Conservation (phyloP, 2,113 vertebrate genomes). For the Gymnorhina tibicen region DNA sequence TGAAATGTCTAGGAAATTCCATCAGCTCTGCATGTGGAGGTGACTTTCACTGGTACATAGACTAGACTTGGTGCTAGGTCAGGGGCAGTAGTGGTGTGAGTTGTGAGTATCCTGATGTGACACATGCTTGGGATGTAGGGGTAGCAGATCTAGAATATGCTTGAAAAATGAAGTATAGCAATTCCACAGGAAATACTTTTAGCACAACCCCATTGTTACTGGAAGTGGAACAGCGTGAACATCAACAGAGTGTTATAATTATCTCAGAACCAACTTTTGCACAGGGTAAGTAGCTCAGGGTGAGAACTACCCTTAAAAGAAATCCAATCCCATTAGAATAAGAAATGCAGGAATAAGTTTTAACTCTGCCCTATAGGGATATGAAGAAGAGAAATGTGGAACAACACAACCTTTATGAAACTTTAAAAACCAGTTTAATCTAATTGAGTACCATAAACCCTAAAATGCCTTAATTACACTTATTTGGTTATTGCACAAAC, state of each 20-base stretch:
- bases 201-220: neutral
- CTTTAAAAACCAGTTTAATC: neutral
- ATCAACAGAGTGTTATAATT: neutral
- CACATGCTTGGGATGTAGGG: neutral
- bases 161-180: neutral
- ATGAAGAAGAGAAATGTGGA: neutral
- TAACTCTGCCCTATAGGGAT: neutral
- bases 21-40: neutral
- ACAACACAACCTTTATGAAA: neutral
- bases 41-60: neutral
- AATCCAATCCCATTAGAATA: neutral
- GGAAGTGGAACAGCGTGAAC: neutral
- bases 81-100: neutral
- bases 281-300: neutral
- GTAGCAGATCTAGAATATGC: neutral
- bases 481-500: neutral
- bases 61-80: neutral
- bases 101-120: neutral
- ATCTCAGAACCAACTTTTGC: neutral
- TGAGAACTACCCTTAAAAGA: neutral
- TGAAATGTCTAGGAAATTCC: neutral
- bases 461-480: conserved; percentile 4
- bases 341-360: neutral
- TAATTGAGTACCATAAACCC: neutral
- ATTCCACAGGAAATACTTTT: neutral